Conservation (phyloP, 2,797 vertebrate genomes). For the Acipenser oxyrinchus region DNA sequence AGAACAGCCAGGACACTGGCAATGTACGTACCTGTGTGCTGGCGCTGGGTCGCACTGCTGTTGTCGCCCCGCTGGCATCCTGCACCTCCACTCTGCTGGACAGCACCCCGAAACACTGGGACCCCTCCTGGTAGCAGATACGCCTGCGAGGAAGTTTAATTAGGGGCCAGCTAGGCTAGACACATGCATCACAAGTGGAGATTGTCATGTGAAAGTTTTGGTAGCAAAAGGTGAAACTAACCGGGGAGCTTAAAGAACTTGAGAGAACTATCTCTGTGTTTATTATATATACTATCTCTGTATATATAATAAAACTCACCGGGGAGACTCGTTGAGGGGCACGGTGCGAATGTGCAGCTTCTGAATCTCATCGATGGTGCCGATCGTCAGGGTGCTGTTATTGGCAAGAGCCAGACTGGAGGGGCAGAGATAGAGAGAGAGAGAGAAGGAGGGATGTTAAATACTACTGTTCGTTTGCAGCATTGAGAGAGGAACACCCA, state of each 20-base stretch:
- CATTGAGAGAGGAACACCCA: too few relatives aligned
- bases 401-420: slow-evolving; percentile 88
- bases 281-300: background rate
- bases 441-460: background rate
- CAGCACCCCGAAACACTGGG: slow-evolving; percentile 93
- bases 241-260: too few relatives aligned
- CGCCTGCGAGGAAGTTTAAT: slow-evolving; percentile 54
- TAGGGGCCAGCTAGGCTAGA: background rate
- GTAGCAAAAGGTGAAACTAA: too few relatives aligned
- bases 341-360: slow-evolving; percentile 96
- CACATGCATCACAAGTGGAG: too few relatives aligned
- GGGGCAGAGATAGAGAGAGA: background rate
- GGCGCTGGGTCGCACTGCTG: slow-evolving; percentile 84
- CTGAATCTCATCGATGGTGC: slow-evolving; percentile 97
- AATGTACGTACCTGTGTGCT: slow-evolving; percentile 83
- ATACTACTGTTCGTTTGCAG: too few relatives aligned
- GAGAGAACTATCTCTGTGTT: too few relatives aligned
- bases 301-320: slow-evolving; percentile 52
- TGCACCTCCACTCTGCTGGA: slow-evolving; percentile 94
- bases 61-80: slow-evolving; percentile 85
- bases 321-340: slow-evolving; percentile 90
- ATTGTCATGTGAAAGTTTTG: too few relatives aligned
- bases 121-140: slow-evolving; percentile 97
- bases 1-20: background rate
- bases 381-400: slow-evolving; percentile 97